Evolutionary conservation across 2,797 vertebrate species (phyloP).

Genomic region (Cossypha niveicapilla): DNA sequence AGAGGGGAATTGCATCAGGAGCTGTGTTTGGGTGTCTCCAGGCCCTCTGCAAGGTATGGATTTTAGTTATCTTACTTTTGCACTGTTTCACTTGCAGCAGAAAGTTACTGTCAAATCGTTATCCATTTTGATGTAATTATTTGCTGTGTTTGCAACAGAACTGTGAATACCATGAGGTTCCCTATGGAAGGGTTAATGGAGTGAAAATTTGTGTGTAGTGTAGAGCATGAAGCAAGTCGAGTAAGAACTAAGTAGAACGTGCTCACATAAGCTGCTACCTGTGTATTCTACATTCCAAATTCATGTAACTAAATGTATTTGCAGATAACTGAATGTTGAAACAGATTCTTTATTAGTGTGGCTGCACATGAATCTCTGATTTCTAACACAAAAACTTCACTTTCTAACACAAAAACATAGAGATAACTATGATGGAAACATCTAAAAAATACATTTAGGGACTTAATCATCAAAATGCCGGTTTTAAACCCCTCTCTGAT

Average conservation of each 20-base stretch:
- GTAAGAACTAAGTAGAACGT: background rate
- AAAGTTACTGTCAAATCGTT: background rate
- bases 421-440: background rate
- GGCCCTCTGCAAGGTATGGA: slow-evolving; percentile 57
- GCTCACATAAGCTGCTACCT: background rate
- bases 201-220: background rate
- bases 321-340: background rate
- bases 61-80: background rate
- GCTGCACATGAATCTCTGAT: background rate
- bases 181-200: background rate
- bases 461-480: background rate
- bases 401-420: background rate
- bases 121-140: background rate
- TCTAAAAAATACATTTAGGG: background rate
- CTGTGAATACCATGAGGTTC: background rate
- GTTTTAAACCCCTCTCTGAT: background rate
- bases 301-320: background rate
- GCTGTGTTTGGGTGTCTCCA: background rate
- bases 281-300: background rate
- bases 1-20: background rate
- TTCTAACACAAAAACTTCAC: background rate
- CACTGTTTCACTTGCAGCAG: background rate
- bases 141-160: background rate
- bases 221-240: background rate
- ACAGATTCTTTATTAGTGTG: background rate